These are phyloP conservation scores for Sigmodon hispidus DNA, from an alignment of 2,113 vertebrate species.

Conservation along the genomic window DNA sequence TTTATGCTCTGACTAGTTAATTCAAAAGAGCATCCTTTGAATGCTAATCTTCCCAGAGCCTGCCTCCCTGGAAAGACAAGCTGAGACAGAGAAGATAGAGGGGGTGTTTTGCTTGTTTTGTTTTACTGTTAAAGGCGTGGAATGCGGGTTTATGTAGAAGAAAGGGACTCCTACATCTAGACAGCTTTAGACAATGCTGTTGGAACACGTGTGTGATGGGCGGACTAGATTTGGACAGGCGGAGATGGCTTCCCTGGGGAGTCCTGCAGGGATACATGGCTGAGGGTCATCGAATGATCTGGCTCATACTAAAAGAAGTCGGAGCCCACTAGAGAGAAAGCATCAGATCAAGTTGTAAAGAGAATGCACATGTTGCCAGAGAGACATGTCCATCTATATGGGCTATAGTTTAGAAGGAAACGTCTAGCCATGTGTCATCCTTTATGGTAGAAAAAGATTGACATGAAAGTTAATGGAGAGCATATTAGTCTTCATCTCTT, in stretches of 20 bases:
- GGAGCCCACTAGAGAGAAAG: background rate
- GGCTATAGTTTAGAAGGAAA: background rate
- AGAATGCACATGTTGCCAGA: background rate
- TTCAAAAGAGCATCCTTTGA: background rate
- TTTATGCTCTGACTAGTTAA: background rate
- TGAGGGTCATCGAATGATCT: background rate
- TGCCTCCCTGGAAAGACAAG: background rate
- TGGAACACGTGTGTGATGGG: background rate
- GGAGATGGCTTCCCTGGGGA: background rate
- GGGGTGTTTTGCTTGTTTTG: background rate
- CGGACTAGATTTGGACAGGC: background rate
- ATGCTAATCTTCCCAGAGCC: background rate
- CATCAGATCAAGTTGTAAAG: background rate
- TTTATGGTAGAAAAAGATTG: background rate
- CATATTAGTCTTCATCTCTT: background rate
- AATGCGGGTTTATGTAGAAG: background rate
- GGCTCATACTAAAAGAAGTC: background rate
- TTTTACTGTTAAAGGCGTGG: background rate
- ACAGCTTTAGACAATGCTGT: background rate
- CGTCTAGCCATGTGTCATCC: background rate
- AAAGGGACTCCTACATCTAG: background rate
- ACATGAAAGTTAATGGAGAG: background rate
- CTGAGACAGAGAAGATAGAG: background rate
- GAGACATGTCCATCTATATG: background rate
- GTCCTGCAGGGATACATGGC: rapidly evolving